Evolutionary conservation across 2,888 invertebrate species (phyloP), one percentile per base, ranked within the genome.

Genomic region (Stenurella melanura): DNA sequence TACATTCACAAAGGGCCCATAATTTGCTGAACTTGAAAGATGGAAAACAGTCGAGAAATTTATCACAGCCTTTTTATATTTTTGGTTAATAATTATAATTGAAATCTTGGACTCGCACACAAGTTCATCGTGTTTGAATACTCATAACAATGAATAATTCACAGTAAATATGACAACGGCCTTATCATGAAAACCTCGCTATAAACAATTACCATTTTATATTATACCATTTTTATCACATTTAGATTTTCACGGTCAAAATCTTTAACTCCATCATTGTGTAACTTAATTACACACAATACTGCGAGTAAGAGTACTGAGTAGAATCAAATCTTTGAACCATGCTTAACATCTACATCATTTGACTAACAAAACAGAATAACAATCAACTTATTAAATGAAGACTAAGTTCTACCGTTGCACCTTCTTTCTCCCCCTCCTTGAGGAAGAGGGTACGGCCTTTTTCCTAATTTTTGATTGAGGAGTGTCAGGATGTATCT

Each of bases 401-500:
- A 56, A 19, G 64, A 42, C 38, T 34, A 63, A 71, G 72, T 56
- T 63, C 68, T 82, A 81, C 74, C 83, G 80, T 19, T 69, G 77
- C 11, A 78, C 61, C 73, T 81, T 82, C 76, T 81, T 84, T 42
- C 78, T 80, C 34, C 71, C 75, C 64, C 80, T 81, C 34, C 60
- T 78, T 11, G 42, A 12, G 34, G 21, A 12, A 18, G 67, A 63
- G 50, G 78, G 69, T n/a, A 76, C 76, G 57, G 82, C 78, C 79
- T 85, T 87, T 82, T 86, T 88, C 74, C 87, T 83, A 69, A 87
- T 85, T 81, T 87, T 88, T 42, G 85, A 81, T 74, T 85, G 83
- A 10, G 87, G 87, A 5, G 87, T 85, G 57, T 83, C 85, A n/a
- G 82, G 79, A 50, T 76, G 76, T 15, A 50, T 73, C 15, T 70